Percentiles rank a stretch among this genome's conserved stretches.
These are phyloP conservation scores for Aphaenogaster rudis DNA, from an alignment of 1,140 invertebrate genomes.

Conservation along the genomic window DNA sequence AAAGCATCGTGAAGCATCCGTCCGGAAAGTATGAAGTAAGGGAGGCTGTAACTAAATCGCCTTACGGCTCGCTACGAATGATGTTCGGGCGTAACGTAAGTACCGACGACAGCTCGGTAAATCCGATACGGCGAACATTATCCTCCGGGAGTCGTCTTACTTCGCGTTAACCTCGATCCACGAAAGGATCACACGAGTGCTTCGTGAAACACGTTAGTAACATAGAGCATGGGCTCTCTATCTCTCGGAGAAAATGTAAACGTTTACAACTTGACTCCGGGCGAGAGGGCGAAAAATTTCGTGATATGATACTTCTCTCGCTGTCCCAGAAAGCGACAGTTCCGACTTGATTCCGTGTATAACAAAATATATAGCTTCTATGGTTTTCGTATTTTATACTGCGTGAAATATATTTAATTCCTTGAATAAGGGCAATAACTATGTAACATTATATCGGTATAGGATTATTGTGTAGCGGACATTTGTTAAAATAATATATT, in stretches of 20 bases:
- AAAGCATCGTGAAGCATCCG: constrained; percentile 64
- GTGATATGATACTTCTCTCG: background rate
- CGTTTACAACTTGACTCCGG: constrained; percentile 53
- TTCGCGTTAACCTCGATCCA: constrained; percentile 62
- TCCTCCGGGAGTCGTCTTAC: constrained; percentile 62
- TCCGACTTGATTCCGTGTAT: background rate
- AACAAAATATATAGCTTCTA: background rate
- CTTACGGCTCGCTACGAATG: constrained; percentile 61
- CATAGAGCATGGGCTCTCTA: constrained; percentile 24
- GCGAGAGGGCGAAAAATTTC: constrained; percentile 47
- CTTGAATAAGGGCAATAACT: background rate
- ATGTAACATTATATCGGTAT: background rate
- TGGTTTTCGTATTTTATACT: background rate
- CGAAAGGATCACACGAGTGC: constrained; percentile 60
- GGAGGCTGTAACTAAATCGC: constrained; percentile 64
- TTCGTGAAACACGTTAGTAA: constrained; percentile 56
- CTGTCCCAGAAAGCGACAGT: background rate
- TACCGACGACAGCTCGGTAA: constrained; percentile 63
- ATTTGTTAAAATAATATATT: constrained; percentile 35
- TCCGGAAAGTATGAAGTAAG: constrained; percentile 64
- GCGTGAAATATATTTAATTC: background rate
- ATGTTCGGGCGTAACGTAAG: constrained; percentile 63
- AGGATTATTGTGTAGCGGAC: background rate
- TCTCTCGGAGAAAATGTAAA: constrained; percentile 43
- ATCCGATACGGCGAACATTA: constrained; percentile 64